Evolutionary conservation across 2,113 vertebrate species (phyloP), one percentile per base, ranked within the genome.

Genomic region (Rhipidura dahli): DNA sequence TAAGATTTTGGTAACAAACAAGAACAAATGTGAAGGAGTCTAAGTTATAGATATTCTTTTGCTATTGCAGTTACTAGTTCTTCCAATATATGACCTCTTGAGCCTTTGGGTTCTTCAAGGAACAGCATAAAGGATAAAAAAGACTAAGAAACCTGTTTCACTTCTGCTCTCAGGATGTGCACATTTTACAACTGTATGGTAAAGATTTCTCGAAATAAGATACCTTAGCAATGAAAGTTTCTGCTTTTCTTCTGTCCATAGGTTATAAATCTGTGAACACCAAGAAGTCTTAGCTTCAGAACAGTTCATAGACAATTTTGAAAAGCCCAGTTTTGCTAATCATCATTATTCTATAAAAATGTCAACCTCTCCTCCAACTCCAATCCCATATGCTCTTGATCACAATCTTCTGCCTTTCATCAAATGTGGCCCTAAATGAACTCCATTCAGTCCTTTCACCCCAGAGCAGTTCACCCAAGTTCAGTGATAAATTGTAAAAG

Each of bases 401-500:
- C 97, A 95, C 22, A 76, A 73, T 92, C 83, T 86, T 97, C 97
- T 98, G 96, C 50, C 96, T 97, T 98, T 98, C 95, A 97, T 98
- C 96, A 98, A 87, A 81, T 59, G 51, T 57, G 78, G 92, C 84
- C 82, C 65, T 66, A 70, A 77, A 63, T 96, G 59, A 65, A 64
- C 83, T 91, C 49, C 4, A 0, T 64, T 90, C 42, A 37, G 78
- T 91, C 85, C 66, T 93, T 94, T 96, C 84, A 84, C 77, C 76
- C 49, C 69, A 83, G 47, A 83, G 84, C 10, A 73, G 76, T 81
- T 97, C 79, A 95, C 60, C 15, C 42, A 77, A 95, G 90, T 96
- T 97, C 97, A 97, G 40, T 65, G 78, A 68, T 87, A 96, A 93
- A 90, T 66, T 90, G 57, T 91, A 89, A 88, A 83, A 93, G 23